Evolutionary conservation across 2,888 invertebrate species (phyloP).

Genomic region (Dendrolimus houi): DNA sequence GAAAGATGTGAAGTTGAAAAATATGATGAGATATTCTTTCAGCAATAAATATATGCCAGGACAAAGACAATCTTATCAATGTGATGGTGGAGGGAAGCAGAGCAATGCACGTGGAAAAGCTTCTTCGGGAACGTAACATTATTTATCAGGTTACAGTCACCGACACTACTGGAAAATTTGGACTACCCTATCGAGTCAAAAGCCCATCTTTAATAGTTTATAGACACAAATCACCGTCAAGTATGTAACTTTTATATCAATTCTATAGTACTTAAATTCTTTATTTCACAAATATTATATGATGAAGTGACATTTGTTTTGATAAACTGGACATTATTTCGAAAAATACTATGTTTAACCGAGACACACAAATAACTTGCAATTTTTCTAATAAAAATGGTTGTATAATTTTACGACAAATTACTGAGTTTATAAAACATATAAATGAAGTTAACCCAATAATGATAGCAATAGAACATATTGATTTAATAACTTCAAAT

Average conservation of each 20-base stretch:
- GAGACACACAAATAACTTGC: too few species aligned
- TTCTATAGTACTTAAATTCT: background rate
- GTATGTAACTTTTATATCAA: conserved; percentile 11
- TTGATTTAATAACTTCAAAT: too few species aligned
- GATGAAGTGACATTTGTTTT: too few species aligned
- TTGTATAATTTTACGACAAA: too few species aligned
- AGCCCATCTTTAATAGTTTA: conserved; percentile 15
- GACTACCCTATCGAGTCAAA: conserved; percentile 11
- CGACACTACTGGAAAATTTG: conserved; percentile 16
- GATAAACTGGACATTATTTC: too few species aligned
- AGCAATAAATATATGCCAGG: conserved; percentile 58
- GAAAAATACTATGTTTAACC: too few species aligned
- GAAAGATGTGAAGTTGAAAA: too few species aligned
- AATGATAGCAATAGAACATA: too few species aligned
- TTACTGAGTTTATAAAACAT: too few species aligned
- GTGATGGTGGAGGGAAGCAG: conserved; percentile 48
- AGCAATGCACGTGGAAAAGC: conserved; percentile 41
- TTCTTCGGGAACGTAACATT: conserved; percentile 49
- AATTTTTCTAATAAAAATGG: too few species aligned
- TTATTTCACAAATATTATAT: too few species aligned
- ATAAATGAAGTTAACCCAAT: too few species aligned
- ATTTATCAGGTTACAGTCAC: conserved; percentile 29
- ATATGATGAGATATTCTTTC: conserved; percentile 9
- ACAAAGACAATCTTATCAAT: conserved; percentile 31
- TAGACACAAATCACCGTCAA: conserved; percentile 21